Evolutionary conservation across 1,140 invertebrate genomes (phyloP).

Genomic region (Diabrotica virgifera): DNA sequence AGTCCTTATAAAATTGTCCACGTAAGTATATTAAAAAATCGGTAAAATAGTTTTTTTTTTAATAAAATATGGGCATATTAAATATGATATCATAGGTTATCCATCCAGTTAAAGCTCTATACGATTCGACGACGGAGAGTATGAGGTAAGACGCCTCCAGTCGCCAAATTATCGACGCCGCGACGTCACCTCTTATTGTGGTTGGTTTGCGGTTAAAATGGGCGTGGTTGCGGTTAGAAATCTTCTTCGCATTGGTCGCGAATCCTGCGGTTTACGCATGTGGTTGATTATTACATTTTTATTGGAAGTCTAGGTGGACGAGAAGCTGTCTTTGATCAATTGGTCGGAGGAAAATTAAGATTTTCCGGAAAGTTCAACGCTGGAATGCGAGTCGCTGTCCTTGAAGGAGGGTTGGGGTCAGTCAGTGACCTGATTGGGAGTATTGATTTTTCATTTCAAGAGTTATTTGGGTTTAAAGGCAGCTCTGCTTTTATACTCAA

Average conservation of each 20-base stretch:
- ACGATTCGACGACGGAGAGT: slow-evolving; percentile 24
- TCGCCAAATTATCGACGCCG: slow-evolving; percentile 41
- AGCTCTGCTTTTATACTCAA: neutral
- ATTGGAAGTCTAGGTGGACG: slow-evolving; percentile 39
- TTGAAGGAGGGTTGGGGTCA: slow-evolving; percentile 5
- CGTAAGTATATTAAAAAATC: too few species aligned
- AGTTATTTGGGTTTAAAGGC: slow-evolving; percentile 2
- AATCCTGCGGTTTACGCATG: slow-evolving; percentile 51
- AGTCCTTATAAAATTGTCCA: too few species aligned
- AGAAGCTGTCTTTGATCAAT: slow-evolving; percentile 13
- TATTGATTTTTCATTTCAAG: slow-evolving; percentile 13
- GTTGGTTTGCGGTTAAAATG: slow-evolving; percentile 53
- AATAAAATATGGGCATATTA: too few species aligned
- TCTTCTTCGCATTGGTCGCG: slow-evolving; percentile 45
- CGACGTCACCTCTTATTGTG: slow-evolving; percentile 50
- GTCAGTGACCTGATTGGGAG: slow-evolving; percentile 10
- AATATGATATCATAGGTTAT: too few species aligned
- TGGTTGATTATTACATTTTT: slow-evolving; percentile 50
- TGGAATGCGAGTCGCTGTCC: neutral
- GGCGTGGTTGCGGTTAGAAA: slow-evolving; percentile 49
- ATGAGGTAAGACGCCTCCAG: slow-evolving; percentile 41
- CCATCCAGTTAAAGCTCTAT: neutral
- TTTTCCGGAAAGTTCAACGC: neutral
- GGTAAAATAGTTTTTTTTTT: too few species aligned
- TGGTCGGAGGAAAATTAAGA: slow-evolving; percentile 4